Percentiles rank a stretch among this genome's conserved stretches.
Conservation (phyloP, 2,888 invertebrate genomes). For the Stegana nigrithorax region DNA sequence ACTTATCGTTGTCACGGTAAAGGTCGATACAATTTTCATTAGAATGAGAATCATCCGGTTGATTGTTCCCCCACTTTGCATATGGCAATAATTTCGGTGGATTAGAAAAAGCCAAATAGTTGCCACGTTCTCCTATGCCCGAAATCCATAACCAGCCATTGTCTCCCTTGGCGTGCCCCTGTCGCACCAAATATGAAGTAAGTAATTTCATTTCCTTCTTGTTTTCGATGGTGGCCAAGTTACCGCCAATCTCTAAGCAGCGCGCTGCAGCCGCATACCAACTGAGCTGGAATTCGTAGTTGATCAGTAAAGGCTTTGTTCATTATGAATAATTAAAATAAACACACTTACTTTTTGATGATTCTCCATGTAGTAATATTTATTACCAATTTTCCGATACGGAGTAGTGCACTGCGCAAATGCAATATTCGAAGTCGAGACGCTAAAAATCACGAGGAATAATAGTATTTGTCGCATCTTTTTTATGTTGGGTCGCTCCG, state of each 20-base stretch:
- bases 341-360: too few relatives aligned
- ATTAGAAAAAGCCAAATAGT: slow-evolving; percentile 16
- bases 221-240: background rate
- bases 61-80: slow-evolving; percentile 6
- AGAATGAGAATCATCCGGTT: slow-evolving; percentile 13
- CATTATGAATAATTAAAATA: too few relatives aligned
- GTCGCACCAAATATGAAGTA: background rate
- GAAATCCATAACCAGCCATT: background rate
- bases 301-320: too few relatives aligned
- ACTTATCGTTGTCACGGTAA: slow-evolving; percentile 7
- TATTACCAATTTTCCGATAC: too few relatives aligned
- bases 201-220: background rate
- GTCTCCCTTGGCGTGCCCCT: background rate
- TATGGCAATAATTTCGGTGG: slow-evolving; percentile 9
- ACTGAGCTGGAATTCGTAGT: background rate
- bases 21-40: slow-evolving; percentile 18
- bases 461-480: too few relatives aligned
- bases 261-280: background rate
- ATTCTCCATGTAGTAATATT: too few relatives aligned
- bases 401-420: too few relatives aligned
- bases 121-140: slow-evolving; percentile 3
- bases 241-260: background rate
- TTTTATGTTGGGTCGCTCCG: too few relatives aligned
- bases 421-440: too few relatives aligned
- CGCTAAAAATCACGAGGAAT: too few relatives aligned